These are phyloP conservation scores for Brachymystax lenok DNA, from an alignment of 2,797 vertebrate genomes.

Conservation along the genomic window DNA sequence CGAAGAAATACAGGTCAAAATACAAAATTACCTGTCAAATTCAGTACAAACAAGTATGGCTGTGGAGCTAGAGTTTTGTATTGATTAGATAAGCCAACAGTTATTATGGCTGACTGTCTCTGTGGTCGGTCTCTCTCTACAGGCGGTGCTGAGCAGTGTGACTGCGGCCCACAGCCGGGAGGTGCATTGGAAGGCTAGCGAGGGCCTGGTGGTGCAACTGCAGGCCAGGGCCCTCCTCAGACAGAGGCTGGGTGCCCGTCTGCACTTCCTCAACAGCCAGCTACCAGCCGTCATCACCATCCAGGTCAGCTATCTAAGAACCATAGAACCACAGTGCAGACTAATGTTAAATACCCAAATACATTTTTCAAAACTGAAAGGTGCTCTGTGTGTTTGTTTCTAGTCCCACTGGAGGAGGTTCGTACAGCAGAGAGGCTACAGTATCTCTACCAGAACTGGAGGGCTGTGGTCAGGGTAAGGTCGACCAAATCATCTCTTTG, in stretches of 20 bases:
- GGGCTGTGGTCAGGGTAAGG: constrained; percentile 79
- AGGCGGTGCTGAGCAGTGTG: constrained; percentile 75
- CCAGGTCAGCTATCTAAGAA: constrained; percentile 72
- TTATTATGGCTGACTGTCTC: constrained; percentile 5
- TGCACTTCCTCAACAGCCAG: constrained; percentile 68
- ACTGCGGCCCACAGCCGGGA: constrained; percentile 63
- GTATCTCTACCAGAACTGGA: constrained; percentile 74
- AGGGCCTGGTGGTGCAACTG: constrained; percentile 70
- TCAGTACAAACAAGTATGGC: background rate
- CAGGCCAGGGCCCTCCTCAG: constrained; percentile 82
- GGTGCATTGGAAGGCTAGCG: constrained; percentile 75
- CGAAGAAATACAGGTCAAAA: constrained; percentile 85
- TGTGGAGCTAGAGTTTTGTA: background rate
- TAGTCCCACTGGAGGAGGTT: constrained; percentile 87
- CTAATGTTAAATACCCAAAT: background rate
- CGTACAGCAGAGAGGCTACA: constrained; percentile 75
- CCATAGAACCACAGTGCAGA: background rate
- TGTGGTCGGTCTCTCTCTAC: constrained; percentile 13
- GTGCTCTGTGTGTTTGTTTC: constrained; percentile 10
- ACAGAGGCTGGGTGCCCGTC: constrained; percentile 43
- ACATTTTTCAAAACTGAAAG: background rate
- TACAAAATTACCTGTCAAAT: background rate
- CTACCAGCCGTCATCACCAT: constrained; percentile 74
- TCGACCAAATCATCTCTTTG: background rate
- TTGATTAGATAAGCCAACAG: background rate